Base-by-base conservation (phyloP, 2,888 invertebrate genomes). In the Rhingia rostrata region DNA sequence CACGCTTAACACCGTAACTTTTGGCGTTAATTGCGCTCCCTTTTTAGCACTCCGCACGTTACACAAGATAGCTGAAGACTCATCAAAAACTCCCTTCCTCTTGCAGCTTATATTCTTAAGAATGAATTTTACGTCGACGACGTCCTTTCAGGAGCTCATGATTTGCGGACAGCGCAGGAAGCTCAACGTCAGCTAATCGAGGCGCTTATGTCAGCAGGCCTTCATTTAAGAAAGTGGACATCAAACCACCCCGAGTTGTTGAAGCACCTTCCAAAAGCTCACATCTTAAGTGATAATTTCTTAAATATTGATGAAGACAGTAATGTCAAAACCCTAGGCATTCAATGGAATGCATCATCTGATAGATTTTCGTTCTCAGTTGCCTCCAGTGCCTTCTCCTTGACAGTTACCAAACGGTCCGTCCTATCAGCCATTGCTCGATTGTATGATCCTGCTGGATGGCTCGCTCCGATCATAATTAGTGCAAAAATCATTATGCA, bases 191-290 rank as follows among this genome's bases (percentile, higher is more conserved):
- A 53, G n/a, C 41, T 67, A 3, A 30, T 41, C 4, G 9, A 37
- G 4, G 53, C 41, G 3, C 37, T 67, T 14, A 9, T 9, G 2
- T 39, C 43, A 43, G 54, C 69, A 4, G 43, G 56, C 0, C 47
- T 58, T n/a, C 32, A 4, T 7, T 32, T 58, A 6, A 6, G 58
- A 35, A 70, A 70, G 33, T 70, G 70, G 70, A 47, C 47, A 12
- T 9, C 47, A 4, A 47, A 47, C 47, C 4, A 4, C 4, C 14
- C 47, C 4, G 14, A 14, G 14, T 47, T 47, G 12, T n/a, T 47
- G 3, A 12, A 12, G 4, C 14, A 47, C 14, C 47, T 47, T 47
- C 47, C 47, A 12, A 2, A 4, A 47, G n/a, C n/a, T 4, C 47
- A 47, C 12, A 4, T 47, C 7, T 4, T 47, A 6, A 47, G 12